A percentile compares a stretch with the other conserved stretches of the same genome.
These are phyloP conservation scores for Oryctes rhinoceros DNA, from an alignment of 1,140 invertebrate genomes.

Conservation along the genomic window DNA sequence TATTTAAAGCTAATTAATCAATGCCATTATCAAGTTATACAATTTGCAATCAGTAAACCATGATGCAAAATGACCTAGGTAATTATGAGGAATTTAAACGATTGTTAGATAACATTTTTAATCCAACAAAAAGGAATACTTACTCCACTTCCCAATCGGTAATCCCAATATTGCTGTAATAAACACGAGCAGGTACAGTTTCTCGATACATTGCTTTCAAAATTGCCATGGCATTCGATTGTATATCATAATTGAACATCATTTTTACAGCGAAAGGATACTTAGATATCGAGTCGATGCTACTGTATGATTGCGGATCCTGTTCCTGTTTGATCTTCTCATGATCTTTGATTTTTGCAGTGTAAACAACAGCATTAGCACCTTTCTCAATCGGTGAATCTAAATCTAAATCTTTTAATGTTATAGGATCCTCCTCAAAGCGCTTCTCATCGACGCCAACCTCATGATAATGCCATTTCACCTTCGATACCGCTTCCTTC, in stretches of 20 bases:
- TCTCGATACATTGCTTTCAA: conserved; percentile 82
- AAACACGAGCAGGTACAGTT: conserved; percentile 75
- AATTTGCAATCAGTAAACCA: no score
- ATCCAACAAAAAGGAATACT: conserved; percentile 37
- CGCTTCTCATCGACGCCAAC: conserved; percentile 61
- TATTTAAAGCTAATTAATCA: no score
- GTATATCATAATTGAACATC: conserved; percentile 92
- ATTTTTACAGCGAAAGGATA: conserved; percentile 86
- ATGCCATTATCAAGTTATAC: no score
- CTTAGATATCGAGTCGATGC: conserved; percentile 45
- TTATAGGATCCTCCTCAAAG: conserved; percentile 59
- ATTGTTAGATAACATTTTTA: neutral
- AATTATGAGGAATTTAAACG: no score
- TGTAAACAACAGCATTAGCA: conserved; percentile 83
- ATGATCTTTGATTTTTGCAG: conserved; percentile 65
- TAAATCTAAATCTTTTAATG: conserved; percentile 71
- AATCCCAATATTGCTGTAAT: conserved; percentile 64
- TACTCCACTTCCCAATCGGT: conserved; percentile 67
- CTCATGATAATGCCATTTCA: conserved; percentile 69
- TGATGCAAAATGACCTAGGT: no score
- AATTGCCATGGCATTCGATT: conserved; percentile 83
- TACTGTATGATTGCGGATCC: conserved; percentile 25
- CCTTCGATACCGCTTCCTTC: conserved; percentile 70
- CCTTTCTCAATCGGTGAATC: conserved; percentile 81
- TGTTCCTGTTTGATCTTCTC: conserved; percentile 29